Evolutionary conservation across 1,140 invertebrate species (phyloP).

Genomic region (Pogonomyrmex californicus): DNA sequence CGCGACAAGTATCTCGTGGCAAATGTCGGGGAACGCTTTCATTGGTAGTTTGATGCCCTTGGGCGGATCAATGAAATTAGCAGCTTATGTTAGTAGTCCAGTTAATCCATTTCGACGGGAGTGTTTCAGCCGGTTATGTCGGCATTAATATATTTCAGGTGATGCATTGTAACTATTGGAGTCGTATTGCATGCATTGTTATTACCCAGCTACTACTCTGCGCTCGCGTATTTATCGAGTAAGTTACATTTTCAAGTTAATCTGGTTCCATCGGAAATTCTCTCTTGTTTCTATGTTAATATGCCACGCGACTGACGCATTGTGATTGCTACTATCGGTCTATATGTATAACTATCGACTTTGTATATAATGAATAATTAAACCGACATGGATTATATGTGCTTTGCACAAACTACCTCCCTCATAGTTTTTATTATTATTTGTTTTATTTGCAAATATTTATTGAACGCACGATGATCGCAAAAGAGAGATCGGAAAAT

Average conservation of each 20-base stretch:
- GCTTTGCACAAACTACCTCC: not conserved
- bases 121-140: conserved; percentile 20
- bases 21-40: not conserved
- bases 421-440: conserved; percentile 1
- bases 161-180: conserved; percentile 58
- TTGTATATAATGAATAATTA: conserved; percentile 37
- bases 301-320: conserved; percentile 30
- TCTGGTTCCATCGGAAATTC: conserved; percentile 49
- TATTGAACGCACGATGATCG: not conserved
- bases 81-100: not conserved
- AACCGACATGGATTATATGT: not conserved
- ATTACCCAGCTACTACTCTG: not conserved
- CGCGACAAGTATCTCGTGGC: conserved; percentile 11
- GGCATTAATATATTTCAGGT: conserved; percentile 55
- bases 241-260: conserved; percentile 64
- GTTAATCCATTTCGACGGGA: conserved; percentile 40
- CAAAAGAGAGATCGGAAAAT: conserved; percentile 1
- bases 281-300: conserved; percentile 49
- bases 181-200: conserved; percentile 44
- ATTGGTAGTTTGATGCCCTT: not conserved
- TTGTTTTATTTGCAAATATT: not conserved
- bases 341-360: conserved; percentile 28
- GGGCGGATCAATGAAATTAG: conserved; percentile 41
- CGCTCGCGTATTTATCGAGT: conserved; percentile 48
- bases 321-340: conserved; percentile 42